Percentiles rank a stretch among this genome's conserved stretches.
Conservation (phyloP, 2,797 vertebrate species). For the Prionace glauca region DNA sequence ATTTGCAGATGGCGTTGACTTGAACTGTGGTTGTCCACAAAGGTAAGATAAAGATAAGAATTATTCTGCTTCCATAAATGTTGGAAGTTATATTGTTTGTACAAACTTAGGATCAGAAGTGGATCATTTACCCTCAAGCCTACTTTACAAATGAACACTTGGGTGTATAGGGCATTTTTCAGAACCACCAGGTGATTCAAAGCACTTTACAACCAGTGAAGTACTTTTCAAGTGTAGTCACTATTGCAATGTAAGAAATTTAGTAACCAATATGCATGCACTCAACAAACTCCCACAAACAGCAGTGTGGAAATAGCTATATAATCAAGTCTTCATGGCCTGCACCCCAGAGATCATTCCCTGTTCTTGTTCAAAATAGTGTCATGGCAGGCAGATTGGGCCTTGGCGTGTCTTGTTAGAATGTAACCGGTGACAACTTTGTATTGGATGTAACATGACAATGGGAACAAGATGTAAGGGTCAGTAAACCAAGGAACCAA, state of each 20-base stretch:
- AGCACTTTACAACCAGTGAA: neutral
- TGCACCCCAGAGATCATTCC: no score
- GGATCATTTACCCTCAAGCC: neutral
- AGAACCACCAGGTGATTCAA: neutral
- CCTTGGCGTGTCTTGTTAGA: no score
- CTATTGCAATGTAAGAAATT: neutral
- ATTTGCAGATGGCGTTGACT: slow-evolving; percentile 86
- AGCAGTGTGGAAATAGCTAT: no score
- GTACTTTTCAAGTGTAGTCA: neutral
- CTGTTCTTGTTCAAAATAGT: no score
- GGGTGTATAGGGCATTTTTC: neutral
- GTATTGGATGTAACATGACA: no score
- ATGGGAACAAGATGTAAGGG: no score
- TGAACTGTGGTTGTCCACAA: slow-evolving; percentile 97
- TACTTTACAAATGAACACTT: neutral
- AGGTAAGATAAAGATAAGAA: slow-evolving; percentile 60
- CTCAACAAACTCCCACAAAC: neutral
- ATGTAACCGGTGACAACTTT: no score
- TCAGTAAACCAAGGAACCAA: no score
- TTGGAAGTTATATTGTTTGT: neutral
- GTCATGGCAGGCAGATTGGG: no score
- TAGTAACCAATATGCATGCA: no score
- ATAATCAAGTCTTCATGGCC: neutral
- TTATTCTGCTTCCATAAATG: neutral
- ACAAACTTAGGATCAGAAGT: no score